Evolutionary conservation across 2,888 invertebrate species (phyloP).

Genomic region (Sphaeridia pumilis): DNA sequence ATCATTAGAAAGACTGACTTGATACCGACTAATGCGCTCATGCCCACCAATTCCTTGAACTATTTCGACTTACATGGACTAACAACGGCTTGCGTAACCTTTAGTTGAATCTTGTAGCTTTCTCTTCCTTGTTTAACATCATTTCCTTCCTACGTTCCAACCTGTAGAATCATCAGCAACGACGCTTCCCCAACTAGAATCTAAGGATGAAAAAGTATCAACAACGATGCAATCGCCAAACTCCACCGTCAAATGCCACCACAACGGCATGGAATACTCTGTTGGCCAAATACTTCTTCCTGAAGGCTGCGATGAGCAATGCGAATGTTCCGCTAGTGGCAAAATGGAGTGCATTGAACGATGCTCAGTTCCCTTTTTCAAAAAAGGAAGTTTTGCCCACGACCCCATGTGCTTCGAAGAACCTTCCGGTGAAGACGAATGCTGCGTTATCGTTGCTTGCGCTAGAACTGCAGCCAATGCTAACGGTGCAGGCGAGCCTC

Average conservation of each 20-base stretch:
- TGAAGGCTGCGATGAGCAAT: conserved; percentile 63
- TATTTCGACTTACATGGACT: no score
- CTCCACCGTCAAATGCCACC: conserved; percentile 20
- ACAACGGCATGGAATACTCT: conserved; percentile 33
- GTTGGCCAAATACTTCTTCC: conserved; percentile 54
- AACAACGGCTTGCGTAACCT: no score
- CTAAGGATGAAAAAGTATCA: no score
- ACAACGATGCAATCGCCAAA: neutral
- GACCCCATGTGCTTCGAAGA: conserved; percentile 64
- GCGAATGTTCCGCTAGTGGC: conserved; percentile 56
- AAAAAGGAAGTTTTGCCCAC: conserved; percentile 51
- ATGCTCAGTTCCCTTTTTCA: conserved; percentile 57
- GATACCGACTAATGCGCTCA: no score
- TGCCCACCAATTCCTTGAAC: no score
- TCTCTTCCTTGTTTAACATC: no score
- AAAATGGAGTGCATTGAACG: conserved; percentile 56
- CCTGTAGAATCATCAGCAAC: no score
- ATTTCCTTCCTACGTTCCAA: no score
- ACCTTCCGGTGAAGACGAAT: conserved; percentile 47
- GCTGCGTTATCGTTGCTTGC: conserved; percentile 36
- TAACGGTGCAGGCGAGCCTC: conserved; percentile 17
- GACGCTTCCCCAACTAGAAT: no score
- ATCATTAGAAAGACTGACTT: no score
- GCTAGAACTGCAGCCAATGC: conserved; percentile 24
- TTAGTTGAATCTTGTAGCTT: no score